Conservation (phyloP, 2,113 vertebrate genomes). For the Pavo muticus region DNA sequence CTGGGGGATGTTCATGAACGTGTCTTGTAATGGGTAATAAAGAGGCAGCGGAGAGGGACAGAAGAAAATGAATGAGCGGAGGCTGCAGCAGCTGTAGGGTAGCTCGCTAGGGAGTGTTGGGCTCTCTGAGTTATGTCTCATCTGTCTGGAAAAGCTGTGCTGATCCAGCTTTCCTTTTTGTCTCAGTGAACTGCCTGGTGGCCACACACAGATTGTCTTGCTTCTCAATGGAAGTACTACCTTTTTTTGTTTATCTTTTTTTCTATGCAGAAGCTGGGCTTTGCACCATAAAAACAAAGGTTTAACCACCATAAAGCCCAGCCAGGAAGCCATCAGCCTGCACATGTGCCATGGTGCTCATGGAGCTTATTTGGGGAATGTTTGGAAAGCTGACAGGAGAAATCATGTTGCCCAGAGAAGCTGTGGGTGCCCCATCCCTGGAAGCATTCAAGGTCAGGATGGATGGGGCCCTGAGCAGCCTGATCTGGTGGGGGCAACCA, state of each 20-base stretch:
- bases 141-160: slow-evolving; percentile 54
- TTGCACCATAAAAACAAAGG: neutral
- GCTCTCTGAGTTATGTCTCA: slow-evolving; percentile 12
- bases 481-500: too few relatives aligned
- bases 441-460: too few relatives aligned
- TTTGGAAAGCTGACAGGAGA: neutral
- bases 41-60: neutral
- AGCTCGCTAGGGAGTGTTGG: neutral
- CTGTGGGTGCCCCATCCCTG: too few relatives aligned
- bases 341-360: accelerated
- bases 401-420: neutral
- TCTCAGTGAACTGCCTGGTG: slow-evolving; percentile 15
- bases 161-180: slow-evolving; percentile 26
- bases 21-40: slow-evolving; percentile 1
- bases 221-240: neutral
- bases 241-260: neutral
- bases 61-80: slow-evolving; percentile 10
- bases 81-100: neutral
- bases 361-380: neutral
- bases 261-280: neutral
- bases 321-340: neutral
- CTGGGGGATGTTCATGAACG: slow-evolving; percentile 25
- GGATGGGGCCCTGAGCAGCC: too few relatives aligned
- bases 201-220: neutral
- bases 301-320: neutral